Percentiles rank a stretch among this genome's conserved stretches.
Evolutionary conservation across 2,797 vertebrate species (phyloP).

Genomic region (Ptychadena robeensis): DNA sequence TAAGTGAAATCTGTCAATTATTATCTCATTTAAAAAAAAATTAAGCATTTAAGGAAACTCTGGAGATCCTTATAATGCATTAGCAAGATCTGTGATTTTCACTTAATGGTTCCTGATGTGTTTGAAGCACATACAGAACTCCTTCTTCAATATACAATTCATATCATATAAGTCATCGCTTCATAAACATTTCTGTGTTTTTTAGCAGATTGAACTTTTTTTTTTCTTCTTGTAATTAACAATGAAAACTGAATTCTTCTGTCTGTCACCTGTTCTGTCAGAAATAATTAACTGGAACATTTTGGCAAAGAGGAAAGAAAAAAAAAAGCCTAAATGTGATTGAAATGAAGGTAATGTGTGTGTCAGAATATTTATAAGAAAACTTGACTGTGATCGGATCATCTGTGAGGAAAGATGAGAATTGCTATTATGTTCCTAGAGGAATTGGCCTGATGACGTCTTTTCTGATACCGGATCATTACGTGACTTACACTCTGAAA

Average conservation of each 20-base stretch:
- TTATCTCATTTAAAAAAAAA: conserved; percentile 24
- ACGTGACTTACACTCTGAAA: conserved; percentile 78
- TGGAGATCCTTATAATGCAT: background rate
- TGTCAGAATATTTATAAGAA: conserved; percentile 79
- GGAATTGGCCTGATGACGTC: conserved; percentile 92
- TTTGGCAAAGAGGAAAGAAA: conserved; percentile 58
- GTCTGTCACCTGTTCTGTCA: conserved; percentile 33
- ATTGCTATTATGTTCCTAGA: conserved; percentile 87
- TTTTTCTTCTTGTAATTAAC: conserved; percentile 14
- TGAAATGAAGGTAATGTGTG: conserved; percentile 67
- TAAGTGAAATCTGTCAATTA: conserved; percentile 36
- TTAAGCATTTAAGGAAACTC: conserved; percentile 24
- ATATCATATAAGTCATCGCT: background rate
- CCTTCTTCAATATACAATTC: background rate
- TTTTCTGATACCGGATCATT: conserved; percentile 90
- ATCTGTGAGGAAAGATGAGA: conserved; percentile 90
- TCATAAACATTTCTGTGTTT: background rate
- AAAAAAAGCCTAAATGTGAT: conserved; percentile 63
- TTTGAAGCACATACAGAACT: background rate
- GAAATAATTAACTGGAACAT: conserved; percentile 61
- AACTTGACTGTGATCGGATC: conserved; percentile 83
- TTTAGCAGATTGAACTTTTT: conserved; percentile 12
- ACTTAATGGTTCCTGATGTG: conserved; percentile 2
- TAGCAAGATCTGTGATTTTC: conserved; percentile 5
- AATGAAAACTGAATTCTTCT: conserved; percentile 1